Base-by-base conservation (phyloP, 2,797 vertebrate species). In the Phoxinus dragarum region DNA sequence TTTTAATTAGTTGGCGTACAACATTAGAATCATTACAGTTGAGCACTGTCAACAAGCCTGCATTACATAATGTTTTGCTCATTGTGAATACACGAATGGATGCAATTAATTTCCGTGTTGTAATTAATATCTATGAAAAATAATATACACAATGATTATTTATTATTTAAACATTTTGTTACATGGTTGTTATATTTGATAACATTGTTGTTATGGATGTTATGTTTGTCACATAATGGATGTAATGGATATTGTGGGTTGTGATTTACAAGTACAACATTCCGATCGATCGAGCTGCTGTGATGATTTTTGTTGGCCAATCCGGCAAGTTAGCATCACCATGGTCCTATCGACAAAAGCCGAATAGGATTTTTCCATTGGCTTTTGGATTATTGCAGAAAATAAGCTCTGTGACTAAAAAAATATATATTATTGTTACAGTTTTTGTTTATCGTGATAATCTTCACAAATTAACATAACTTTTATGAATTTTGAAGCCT, bases 1-100 rank as follows among this genome's bases (percentile, higher is more conserved):
- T 94, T 93, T 92, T 94, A 94, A 94, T 94, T 93, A 94, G 93
- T 93, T 91, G 93, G 89, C 87, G 86, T 73, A 88, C 92, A 91
- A 91, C 92, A 92, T 93, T 91, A 93, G 91, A 92, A 91, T 93
- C 92, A 94, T 95, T 94, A 94, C 67, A 85, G 77, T 88, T 92
- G 82, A 86, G 69, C 89, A 91, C 86, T 89, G 91, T 92, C 92
- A 94, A 93, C 92, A 93, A 93, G 88, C 90, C 81, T 88, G 91
- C 82, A 71, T 89, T 90, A 90, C 91, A 93, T 92, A 91, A 86
- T 91, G 82, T 87, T 86, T 85, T 64, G 87, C 89, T 93, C 91
- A 92, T 90, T 89, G 87, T 92, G 91, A 90, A 92, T 92, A 92
- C 68, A 85, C 21, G 54, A 72, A 85, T 88, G 84, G 88, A 89